Percentiles rank a stretch among this genome's conserved stretches.
Evolutionary conservation across 2,113 vertebrate species (phyloP).

Genomic region (Callipepla californica): DNA sequence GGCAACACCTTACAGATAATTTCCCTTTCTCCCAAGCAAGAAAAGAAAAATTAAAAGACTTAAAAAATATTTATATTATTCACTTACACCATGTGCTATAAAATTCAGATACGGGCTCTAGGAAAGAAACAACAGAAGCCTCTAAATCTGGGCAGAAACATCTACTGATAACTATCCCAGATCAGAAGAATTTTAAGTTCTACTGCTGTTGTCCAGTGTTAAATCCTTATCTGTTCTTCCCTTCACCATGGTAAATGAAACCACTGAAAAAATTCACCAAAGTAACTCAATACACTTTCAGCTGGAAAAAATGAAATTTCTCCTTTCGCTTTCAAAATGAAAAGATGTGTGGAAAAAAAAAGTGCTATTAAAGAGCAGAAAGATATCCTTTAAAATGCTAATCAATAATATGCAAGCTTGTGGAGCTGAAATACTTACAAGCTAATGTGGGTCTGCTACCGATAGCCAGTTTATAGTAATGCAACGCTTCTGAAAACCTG

Average conservation of each 20-base stretch:
- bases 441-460: constrained; percentile 97
- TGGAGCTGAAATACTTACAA: constrained; percentile 87
- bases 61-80: not conserved
- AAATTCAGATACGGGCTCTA: not conserved
- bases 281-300: not conserved
- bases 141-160: not conserved
- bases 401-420: not conserved
- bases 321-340: not conserved
- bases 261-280: not conserved
- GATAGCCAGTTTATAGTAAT: constrained; percentile 98
- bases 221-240: not conserved
- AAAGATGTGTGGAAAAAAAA: not conserved
- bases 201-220: not conserved
- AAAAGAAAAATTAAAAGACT: not conserved
- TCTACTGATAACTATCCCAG: not conserved
- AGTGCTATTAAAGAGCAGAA: not conserved
- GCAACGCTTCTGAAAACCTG: constrained; percentile 94
- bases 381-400: not conserved
- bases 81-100: not conserved
- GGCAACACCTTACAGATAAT: not conserved
- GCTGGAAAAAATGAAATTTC: not conserved
- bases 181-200: not conserved
- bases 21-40: not conserved
- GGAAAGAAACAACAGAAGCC: not conserved
- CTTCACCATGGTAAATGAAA: not conserved